Evolutionary conservation across 1,140 invertebrate species (phyloP), one percentile per base, ranked within the genome.

Genomic region (Drosophila eugracilis): DNA sequence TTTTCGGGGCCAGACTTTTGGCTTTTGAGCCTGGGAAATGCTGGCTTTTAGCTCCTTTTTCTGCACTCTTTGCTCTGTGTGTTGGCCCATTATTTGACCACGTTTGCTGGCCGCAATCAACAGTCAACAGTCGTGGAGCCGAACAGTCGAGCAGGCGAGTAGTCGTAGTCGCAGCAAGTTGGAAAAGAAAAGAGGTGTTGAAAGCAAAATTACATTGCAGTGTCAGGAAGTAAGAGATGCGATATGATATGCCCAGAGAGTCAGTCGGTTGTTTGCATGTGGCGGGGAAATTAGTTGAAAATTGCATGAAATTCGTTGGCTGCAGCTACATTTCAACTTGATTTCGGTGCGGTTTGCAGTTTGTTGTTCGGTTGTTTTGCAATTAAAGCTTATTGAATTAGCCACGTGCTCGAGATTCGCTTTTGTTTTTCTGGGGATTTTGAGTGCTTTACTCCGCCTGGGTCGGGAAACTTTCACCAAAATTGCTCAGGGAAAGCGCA

Each of bases 191-290:
- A 84, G 78, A 88, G 83, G 83, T 88, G 83, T 88, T 88, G 83
- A 88, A 88, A 88, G 83, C 83, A 88, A 88, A 88, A 88, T 88
- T 88, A 88, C 83, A 88, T 78, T 88, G 83, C 83, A 81, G 74
- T 83, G 78, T 88, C 83, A 67, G 81, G 77, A 86, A 85, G 79
- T 77, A 60, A 69, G 66, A 81, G 77, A 86, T 85, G 83, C 73
- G 73, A 86, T 86, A 85, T 85, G 81, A 81, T 77, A 86, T 62
- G 75, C 66, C 54, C 48, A 41, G 12, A n/a, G 44, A 44, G 37
- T 21, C 22, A 32, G 39, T 15, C 7, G 37, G 54, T 74, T 52
- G 81, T 81, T 86, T 88, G 83, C 83, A 88, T 88, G 83, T 75
- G 47, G 66, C 83, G 74, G 71, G 55, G 75, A 75, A 88, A 88